Conservation (phyloP, 1,140 invertebrate species). For the Meloidogyne floridensis region DNA sequence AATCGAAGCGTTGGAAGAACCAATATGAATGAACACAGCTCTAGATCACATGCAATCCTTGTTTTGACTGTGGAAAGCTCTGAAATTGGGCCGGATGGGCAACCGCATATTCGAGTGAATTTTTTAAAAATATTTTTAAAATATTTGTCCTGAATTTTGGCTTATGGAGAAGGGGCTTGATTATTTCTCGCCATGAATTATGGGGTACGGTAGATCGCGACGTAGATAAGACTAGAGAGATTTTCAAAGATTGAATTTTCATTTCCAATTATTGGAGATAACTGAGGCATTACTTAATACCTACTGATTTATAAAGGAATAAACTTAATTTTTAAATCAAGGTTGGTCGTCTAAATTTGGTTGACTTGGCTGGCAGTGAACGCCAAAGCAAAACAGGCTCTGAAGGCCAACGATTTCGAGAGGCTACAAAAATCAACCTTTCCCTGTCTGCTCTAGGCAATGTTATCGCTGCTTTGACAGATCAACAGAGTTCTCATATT, state of each 20-base stretch:
- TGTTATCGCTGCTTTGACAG: conserved; percentile 87
- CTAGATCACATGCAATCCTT: conserved; percentile 84
- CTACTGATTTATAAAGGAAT: no score
- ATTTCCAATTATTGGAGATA: no score
- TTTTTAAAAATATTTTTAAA: neutral
- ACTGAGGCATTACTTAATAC: no score
- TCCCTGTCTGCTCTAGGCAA: conserved; percentile 89
- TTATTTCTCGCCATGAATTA: no score
- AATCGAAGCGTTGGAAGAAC: conserved; percentile 81
- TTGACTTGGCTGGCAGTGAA: conserved; percentile 83
- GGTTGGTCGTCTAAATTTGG: conserved; percentile 82
- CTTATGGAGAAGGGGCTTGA: no score
- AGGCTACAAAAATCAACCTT: conserved; percentile 92
- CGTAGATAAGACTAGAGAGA: no score
- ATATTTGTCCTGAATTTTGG: no score
- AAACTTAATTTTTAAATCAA: neutral
- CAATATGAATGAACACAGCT: conserved; percentile 96
- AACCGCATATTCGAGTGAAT: conserved; percentile 71
- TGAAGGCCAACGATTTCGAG: conserved; percentile 83
- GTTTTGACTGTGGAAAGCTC: conserved; percentile 96
- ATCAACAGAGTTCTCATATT: conserved; percentile 79
- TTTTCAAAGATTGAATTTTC: no score
- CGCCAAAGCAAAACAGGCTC: conserved; percentile 87
- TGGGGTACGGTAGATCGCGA: no score
- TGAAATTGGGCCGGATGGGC: conserved; percentile 72